Evolutionary conservation across 2,113 vertebrate genomes (phyloP).

Genomic region (Dasypus novemcinctus): DNA sequence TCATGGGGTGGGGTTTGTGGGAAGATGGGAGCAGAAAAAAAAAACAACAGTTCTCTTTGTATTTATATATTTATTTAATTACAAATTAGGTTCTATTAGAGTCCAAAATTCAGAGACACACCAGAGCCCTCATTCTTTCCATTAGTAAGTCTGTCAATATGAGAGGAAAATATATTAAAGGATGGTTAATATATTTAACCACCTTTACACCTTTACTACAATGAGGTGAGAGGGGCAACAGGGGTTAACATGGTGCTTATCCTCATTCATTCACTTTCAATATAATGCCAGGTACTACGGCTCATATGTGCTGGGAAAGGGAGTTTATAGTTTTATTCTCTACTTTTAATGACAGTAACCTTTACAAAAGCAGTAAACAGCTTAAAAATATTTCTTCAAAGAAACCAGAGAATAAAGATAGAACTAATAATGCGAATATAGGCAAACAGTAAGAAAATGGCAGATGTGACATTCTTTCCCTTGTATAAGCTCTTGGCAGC

Average conservation of each 20-base stretch:
- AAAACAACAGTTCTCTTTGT: neutral
- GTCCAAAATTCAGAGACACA: neutral
- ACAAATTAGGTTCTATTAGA: neutral
- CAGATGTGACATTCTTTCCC: neutral
- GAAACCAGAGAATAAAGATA: neutral
- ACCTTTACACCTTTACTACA: neutral
- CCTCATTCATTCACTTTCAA: neutral
- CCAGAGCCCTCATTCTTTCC: neutral
- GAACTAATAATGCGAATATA: neutral
- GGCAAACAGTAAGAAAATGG: neutral
- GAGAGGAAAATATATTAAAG: neutral
- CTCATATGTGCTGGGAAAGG: neutral
- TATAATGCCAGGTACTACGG: neutral
- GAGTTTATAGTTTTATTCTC: neutral
- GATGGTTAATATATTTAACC: neutral
- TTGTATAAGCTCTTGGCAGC: neutral
- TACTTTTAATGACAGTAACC: neutral
- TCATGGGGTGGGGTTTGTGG: too few relatives aligned
- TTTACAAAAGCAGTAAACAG: neutral
- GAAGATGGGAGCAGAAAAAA: neutral
- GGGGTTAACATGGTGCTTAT: neutral
- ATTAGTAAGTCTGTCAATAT: neutral
- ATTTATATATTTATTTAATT: neutral
- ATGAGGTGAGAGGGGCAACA: neutral
- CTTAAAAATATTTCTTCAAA: neutral